Evolutionary conservation across 2,113 vertebrate genomes (phyloP).

Genomic region (Grallaria varia): DNA sequence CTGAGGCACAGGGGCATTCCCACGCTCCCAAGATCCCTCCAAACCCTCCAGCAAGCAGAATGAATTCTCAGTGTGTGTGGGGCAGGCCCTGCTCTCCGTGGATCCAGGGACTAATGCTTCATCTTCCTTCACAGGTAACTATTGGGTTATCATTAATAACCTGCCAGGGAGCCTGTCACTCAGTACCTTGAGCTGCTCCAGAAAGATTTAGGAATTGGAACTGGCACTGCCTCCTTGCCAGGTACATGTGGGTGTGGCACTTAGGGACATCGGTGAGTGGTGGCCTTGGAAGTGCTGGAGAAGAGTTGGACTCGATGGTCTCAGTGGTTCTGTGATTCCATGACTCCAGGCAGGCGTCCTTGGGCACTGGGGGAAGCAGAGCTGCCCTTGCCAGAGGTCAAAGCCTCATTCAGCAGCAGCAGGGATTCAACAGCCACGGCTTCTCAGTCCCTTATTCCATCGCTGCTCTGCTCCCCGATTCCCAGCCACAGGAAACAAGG

Average conservation of each 20-base stretch:
- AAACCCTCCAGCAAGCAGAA: background rate
- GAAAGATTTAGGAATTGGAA: background rate
- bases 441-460: background rate
- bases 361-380: rapidly evolving
- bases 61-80: background rate
- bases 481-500: background rate
- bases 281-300: background rate
- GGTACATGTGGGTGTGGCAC: background rate
- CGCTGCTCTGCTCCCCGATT: background rate
- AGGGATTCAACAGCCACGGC: rapidly evolving
- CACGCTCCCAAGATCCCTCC: background rate
- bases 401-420: background rate
- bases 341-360: background rate
- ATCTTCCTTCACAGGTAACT: rapidly evolving
- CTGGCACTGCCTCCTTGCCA: rapidly evolving
- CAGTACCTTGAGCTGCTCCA: background rate
- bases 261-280: background rate
- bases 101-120: background rate
- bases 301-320: background rate
- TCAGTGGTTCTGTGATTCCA: rapidly evolving
- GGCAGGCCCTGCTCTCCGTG: rapidly evolving
- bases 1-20: background rate
- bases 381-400: background rate
- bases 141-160: rapidly evolving
- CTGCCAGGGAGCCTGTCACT: background rate